Percentiles rank a stretch among this genome's conserved stretches.
Conservation (phyloP, 1,140 invertebrate species). For the Sipha flava region DNA sequence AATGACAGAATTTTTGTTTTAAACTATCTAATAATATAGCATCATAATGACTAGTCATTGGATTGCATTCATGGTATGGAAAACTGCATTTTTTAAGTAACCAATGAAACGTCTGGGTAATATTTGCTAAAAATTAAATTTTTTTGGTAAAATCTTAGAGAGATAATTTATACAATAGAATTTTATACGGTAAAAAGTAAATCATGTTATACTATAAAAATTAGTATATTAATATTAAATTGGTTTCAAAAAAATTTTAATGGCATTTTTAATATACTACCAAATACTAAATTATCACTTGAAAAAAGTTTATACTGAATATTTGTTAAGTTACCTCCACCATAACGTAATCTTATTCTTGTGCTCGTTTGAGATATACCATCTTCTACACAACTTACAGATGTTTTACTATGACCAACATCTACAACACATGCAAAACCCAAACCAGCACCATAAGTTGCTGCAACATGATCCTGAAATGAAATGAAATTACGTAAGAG, state of each 20-base stretch:
- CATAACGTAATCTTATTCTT: slow-evolving; percentile 66
- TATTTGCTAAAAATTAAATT: slow-evolving; percentile 34
- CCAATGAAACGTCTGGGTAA: slow-evolving; percentile 52
- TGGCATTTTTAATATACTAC: no score
- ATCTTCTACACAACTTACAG: slow-evolving; percentile 92
- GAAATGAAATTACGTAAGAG: not conserved
- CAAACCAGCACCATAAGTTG: slow-evolving; percentile 86
- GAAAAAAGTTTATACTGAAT: no score
- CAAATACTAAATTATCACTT: no score
- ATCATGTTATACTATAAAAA: not conserved
- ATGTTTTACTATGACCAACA: slow-evolving; percentile 90
- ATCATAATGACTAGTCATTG: slow-evolving; percentile 56
- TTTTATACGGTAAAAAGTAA: no score
- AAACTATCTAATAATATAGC: slow-evolving; percentile 68
- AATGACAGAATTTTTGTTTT: slow-evolving; percentile 84
- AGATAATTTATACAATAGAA: no score
- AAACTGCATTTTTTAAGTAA: slow-evolving; percentile 80
- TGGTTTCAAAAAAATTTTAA: no score
- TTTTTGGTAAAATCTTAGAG: no score
- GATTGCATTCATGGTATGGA: slow-evolving; percentile 71
- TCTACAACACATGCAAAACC: slow-evolving; percentile 90
- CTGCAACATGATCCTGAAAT: slow-evolving; percentile 75
- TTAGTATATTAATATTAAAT: no score
- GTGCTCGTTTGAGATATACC: slow-evolving; percentile 85
- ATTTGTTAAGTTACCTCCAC: slow-evolving; percentile 56